Percentiles rank a stretch among this genome's conserved stretches.
Evolutionary conservation across 2,797 vertebrate genomes (phyloP).

Genomic region (Pelochelys cantorii): DNA sequence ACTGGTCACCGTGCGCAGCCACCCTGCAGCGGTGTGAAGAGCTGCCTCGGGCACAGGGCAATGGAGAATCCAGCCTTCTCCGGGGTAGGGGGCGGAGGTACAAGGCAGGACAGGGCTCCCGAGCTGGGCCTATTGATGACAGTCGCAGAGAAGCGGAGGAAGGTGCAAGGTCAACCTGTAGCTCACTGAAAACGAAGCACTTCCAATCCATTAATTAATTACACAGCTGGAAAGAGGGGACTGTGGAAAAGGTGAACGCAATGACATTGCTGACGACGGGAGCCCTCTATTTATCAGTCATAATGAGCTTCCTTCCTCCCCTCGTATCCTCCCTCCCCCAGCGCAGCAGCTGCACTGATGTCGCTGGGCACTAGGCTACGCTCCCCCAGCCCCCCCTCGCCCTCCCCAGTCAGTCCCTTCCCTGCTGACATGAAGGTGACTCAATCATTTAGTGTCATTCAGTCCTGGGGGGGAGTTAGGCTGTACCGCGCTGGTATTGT

Average conservation of each 20-base stretch:
- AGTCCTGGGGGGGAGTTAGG: not conserved
- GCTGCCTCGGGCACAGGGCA: not conserved
- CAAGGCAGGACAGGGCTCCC: not conserved
- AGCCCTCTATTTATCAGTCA: constrained; percentile 77
- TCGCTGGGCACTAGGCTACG: constrained; percentile 59
- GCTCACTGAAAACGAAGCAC: constrained; percentile 67
- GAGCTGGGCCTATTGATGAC: constrained; percentile 1
- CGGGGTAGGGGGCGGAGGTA: accelerated
- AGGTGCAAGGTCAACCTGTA: constrained; percentile 77
- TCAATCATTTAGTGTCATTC: constrained; percentile 3
- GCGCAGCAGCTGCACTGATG: constrained; percentile 68
- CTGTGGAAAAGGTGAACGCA: constrained; percentile 70
- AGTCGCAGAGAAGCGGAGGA: not conserved
- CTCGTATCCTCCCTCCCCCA: constrained; percentile 63
- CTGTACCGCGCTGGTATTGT: not conserved
- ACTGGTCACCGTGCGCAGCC: not conserved
- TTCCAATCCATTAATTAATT: constrained; percentile 77
- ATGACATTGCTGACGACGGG: constrained; percentile 73
- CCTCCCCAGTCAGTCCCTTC: constrained; percentile 19
- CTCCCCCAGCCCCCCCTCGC: not conserved
- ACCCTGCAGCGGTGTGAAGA: not conserved
- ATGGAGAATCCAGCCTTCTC: not conserved
- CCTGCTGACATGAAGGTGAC: constrained; percentile 61
- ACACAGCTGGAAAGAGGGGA: constrained; percentile 77
- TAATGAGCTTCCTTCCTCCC: constrained; percentile 66